Base-by-base conservation (phyloP, 2,113 vertebrate genomes). In the Petaurus breviceps region DNA sequence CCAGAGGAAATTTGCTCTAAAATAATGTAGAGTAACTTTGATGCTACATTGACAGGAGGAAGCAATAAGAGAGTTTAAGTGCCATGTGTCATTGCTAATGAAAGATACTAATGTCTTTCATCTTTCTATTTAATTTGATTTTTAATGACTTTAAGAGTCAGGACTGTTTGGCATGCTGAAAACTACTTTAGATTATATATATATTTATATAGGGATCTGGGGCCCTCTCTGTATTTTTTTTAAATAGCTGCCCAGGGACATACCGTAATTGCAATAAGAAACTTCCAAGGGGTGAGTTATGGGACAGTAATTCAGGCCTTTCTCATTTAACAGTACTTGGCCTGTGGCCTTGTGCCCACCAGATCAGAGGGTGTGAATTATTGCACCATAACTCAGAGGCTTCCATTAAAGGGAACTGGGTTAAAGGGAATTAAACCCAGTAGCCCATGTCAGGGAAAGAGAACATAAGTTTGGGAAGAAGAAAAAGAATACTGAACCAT, bases 201-300 rank as follows among this genome's bases (percentile, higher is more conserved):
- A 68, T 31, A 61, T 61, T 94, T 94, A 91, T 91, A 92, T 22
- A 47, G 91, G 95, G 94, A 96, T 92, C 54, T 50, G 57, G 90
- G 95, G 95, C 89, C 54, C 52, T 94, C 92, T 94, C 93, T 95
- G 92, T 47, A 31, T 96, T 96, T 97, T 96, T 97, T 95, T 97
- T 92, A 96, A 90, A 97, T 95, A 93, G 95, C 94, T 94, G 96
- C 97, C 96, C 96, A 94, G 97, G 96, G 96, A 95, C 96, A 91
- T 2, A 24, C 68, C 92, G 23, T 97, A 97, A 98, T 98, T 97
- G 97, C 92, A 92, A 77, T 94, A 96, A 97, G 97, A 96, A 25
- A 31, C 12, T 93, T 0, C 31, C 93, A 92, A 16, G 57, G 92
- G 51, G 28, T 97, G 97, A 97, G 61, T 95, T 96, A 94, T 92